phyloP scores from a whole-genome alignment of 2,113 vertebrate genomes.

The Syngnathus scovelli region DNA sequence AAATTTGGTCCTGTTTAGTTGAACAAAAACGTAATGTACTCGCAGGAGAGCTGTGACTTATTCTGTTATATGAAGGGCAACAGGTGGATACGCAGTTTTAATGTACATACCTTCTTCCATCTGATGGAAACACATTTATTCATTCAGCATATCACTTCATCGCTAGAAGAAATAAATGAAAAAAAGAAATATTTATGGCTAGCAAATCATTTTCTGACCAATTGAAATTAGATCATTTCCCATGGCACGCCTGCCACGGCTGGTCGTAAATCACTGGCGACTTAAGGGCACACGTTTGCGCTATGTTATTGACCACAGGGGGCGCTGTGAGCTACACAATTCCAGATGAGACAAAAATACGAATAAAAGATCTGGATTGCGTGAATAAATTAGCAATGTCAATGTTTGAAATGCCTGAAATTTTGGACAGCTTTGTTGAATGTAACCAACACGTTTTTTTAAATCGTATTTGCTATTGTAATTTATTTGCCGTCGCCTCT shows the following conservation, averaged over 20 bases:
- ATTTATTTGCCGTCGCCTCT: background rate
- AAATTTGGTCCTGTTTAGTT: background rate
- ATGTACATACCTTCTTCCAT: background rate
- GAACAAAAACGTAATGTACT: too few relatives aligned
- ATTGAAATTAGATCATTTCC: too few relatives aligned
- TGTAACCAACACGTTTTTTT: too few relatives aligned
- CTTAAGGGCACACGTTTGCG: background rate
- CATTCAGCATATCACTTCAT: too few relatives aligned
- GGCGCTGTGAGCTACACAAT: background rate
- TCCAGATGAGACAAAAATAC: too few relatives aligned
- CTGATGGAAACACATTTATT: background rate
- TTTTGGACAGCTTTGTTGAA: background rate
- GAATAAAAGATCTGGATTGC: too few relatives aligned
- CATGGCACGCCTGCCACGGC: too few relatives aligned
- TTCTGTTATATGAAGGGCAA: background rate
- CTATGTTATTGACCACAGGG: background rate
- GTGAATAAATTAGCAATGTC: too few relatives aligned
- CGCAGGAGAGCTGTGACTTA: background rate
- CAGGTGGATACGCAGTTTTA: background rate
- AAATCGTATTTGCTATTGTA: background rate
- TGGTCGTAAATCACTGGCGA: background rate
- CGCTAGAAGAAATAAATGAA: too few relatives aligned
- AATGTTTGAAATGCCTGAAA: too few relatives aligned
- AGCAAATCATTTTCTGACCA: too few relatives aligned
- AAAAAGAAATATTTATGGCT: too few relatives aligned